Evolutionary conservation across 2,113 vertebrate species (phyloP).

Genomic region (Amphiprion percula): DNA sequence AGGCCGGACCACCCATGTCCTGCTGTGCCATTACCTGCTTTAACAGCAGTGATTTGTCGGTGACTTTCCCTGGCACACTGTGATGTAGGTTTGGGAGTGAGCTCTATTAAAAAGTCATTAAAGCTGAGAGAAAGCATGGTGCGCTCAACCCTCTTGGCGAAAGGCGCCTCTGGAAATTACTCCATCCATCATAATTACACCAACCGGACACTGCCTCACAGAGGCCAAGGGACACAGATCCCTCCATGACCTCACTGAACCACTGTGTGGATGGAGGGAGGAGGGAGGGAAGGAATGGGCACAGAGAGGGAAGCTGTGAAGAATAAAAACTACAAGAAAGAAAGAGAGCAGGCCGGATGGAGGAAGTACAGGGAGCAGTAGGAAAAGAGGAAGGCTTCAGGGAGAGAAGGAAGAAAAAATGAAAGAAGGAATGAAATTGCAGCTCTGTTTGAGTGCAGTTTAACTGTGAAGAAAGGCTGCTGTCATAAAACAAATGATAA

Average conservation of each 20-base stretch:
- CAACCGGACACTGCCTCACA: slow-evolving; percentile 71
- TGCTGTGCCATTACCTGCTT: slow-evolving; percentile 74
- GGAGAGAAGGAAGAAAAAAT: background rate
- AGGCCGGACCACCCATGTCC: slow-evolving; percentile 65
- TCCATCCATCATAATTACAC: slow-evolving; percentile 88
- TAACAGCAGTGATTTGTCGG: slow-evolving; percentile 79
- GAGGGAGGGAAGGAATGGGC: background rate
- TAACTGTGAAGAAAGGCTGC: slow-evolving; percentile 54
- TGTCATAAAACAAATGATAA: slow-evolving; percentile 61
- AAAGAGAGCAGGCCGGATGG: slow-evolving; percentile 7
- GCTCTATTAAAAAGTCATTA: slow-evolving; percentile 88
- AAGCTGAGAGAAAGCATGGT: slow-evolving; percentile 79
- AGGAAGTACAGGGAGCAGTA: slow-evolving; percentile 16
- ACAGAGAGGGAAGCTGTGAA: slow-evolving; percentile 4
- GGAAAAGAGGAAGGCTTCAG: slow-evolving; percentile 28
- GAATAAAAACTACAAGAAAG: slow-evolving; percentile 19
- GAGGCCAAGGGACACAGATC: slow-evolving; percentile 73
- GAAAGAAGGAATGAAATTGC: slow-evolving; percentile 3
- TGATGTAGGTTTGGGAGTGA: slow-evolving; percentile 75
- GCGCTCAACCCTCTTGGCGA: slow-evolving; percentile 77
- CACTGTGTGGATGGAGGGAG: slow-evolving; percentile 8
- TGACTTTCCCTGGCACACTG: slow-evolving; percentile 64
- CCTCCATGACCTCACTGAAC: slow-evolving; percentile 66
- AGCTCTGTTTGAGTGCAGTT: slow-evolving; percentile 28
- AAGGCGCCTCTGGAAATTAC: slow-evolving; percentile 83